Percentiles rank a stretch among this genome's conserved stretches.
These are phyloP conservation scores for Pristionchus maxplancki DNA, from an alignment of 2,888 invertebrate species.

Conservation along the genomic window DNA sequence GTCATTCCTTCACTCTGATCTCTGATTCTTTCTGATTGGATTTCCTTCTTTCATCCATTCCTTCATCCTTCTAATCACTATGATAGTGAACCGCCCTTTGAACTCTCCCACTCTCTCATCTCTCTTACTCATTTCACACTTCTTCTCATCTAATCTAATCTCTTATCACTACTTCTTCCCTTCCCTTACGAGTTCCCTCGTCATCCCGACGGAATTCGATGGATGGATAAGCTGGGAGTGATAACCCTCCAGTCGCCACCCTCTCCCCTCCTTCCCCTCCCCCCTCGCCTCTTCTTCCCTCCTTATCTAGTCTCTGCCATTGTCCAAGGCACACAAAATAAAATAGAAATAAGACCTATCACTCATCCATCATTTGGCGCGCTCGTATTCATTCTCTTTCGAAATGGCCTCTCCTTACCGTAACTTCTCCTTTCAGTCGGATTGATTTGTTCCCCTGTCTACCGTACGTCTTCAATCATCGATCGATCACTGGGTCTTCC, in stretches of 20 bases:
- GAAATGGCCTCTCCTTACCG: not conserved
- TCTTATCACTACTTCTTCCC: conserved; percentile 9
- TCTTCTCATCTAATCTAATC: conserved; percentile 2
- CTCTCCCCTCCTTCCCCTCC: not conserved
- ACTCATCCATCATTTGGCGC: not conserved
- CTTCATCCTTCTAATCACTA: not conserved
- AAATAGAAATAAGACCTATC: not conserved
- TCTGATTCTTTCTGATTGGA: not conserved
- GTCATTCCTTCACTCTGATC: not conserved
- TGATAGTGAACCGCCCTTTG: conserved; percentile 27
- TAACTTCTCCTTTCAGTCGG: not conserved
- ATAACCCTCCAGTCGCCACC: conserved; percentile 24
- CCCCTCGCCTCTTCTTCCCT: not conserved
- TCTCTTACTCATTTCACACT: conserved; percentile 18
- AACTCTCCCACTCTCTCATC: not conserved
- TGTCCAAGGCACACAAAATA: not conserved
- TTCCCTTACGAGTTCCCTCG: conserved; percentile 14
- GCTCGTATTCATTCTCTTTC: not conserved
- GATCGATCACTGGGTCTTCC: conserved; percentile 2
- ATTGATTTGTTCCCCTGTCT: not conserved
- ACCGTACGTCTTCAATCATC: conserved; percentile 23
- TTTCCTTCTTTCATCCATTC: not conserved
- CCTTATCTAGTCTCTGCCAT: not conserved
- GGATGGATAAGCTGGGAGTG: not conserved
- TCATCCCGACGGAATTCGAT: not conserved